A percentile compares a stretch with the other conserved stretches of the same genome.
phyloP scores from a whole-genome alignment of 2,113 vertebrate species.

The Calypte anna region DNA sequence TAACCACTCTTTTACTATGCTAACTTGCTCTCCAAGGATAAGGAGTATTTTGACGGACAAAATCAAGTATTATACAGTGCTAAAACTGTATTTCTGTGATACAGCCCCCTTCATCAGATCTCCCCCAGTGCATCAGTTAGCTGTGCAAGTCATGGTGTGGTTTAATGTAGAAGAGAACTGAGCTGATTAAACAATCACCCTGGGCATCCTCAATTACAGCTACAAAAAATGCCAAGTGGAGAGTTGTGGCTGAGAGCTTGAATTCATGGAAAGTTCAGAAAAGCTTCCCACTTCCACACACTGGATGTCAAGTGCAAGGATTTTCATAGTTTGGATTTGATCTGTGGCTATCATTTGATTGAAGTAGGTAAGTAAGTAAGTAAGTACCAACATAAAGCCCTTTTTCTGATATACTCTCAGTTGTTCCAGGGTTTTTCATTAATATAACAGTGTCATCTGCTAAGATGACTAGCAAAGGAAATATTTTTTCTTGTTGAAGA shows the following conservation, averaged over 20 bases:
- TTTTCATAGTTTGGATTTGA: not conserved
- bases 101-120: not conserved
- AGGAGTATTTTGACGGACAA: not conserved
- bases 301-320: not conserved
- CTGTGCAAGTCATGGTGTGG: not conserved
- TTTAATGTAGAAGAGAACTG: not conserved
- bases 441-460: not conserved
- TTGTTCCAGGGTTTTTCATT: not conserved
- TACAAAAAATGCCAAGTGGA: conserved; percentile 9
- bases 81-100: not conserved
- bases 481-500: not conserved
- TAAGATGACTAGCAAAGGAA: not conserved
- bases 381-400: not conserved
- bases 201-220: not conserved
- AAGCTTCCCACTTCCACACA: not conserved
- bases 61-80: not conserved
- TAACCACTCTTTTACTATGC: not conserved
- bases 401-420: not conserved
- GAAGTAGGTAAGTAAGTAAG: not conserved
- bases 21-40: conserved; percentile 8
- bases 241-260: not conserved
- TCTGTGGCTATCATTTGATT: not conserved
- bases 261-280: not conserved
- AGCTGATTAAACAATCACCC: conserved; percentile 16
- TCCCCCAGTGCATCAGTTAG: not conserved